These are phyloP conservation scores for Ictalurus furcatus DNA, from an alignment of 2,113 vertebrate genomes.

Conservation along the genomic window DNA sequence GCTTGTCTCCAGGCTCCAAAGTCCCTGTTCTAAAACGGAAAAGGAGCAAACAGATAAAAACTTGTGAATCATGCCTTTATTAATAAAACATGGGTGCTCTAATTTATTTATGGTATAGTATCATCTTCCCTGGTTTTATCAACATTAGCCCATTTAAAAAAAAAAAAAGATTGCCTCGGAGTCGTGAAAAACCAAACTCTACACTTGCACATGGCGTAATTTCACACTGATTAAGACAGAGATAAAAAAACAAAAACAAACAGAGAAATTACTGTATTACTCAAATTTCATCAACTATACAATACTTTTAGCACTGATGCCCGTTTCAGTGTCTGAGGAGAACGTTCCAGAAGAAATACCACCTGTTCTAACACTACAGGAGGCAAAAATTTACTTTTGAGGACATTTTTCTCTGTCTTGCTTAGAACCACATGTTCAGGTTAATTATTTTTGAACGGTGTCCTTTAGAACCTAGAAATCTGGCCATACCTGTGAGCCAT, in stretches of 20 bases:
- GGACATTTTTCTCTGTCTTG: background rate
- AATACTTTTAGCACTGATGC: background rate
- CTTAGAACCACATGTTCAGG: background rate
- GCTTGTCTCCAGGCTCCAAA: conserved; percentile 92
- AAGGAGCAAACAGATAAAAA: background rate
- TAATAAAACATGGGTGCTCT: background rate
- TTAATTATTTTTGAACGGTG: conserved; percentile 19
- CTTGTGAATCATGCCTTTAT: background rate
- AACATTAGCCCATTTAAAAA: background rate
- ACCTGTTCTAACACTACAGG: conserved; percentile 26
- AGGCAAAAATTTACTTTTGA: background rate
- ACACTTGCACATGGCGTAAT: background rate
- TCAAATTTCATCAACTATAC: background rate
- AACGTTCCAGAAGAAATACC: background rate
- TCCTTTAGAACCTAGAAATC: background rate
- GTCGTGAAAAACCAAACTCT: background rate
- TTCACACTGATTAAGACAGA: background rate
- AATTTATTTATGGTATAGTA: background rate
- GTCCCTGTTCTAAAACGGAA: conserved; percentile 84
- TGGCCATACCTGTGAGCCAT: conserved; percentile 87
- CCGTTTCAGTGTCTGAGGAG: background rate
- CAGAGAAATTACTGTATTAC: no score
- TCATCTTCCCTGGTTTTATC: background rate
- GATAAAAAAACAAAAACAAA: background rate
- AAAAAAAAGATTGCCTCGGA: background rate